phyloP scores from a whole-genome alignment of 53 echinoderm and acorn worm species.

The Actinopyga echinites region DNA sequence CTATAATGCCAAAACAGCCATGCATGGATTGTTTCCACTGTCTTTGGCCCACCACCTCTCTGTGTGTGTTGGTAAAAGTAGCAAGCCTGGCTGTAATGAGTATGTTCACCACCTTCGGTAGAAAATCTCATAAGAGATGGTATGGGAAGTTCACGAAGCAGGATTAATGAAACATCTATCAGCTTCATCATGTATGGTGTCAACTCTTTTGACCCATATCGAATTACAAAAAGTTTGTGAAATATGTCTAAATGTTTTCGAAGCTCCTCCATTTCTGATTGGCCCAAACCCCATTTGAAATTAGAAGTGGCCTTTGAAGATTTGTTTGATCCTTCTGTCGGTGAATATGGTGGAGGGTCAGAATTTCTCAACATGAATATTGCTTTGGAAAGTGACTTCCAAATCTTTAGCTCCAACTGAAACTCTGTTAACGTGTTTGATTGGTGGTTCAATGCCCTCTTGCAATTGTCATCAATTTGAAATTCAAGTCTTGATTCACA shows the following conservation, averaged over 20 bases:
- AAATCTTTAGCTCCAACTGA: neutral
- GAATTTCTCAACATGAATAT: constrained; percentile 4
- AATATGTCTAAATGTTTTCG: neutral
- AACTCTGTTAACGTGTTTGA: neutral
- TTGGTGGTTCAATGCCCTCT: neutral
- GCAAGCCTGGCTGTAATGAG: neutral
- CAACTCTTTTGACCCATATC: neutral
- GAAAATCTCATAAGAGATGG: constrained; percentile 4
- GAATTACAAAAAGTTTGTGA: constrained; percentile 4
- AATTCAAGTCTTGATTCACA: neutral
- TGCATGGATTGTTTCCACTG: neutral
- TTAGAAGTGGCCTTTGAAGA: neutral
- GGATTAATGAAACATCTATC: neutral
- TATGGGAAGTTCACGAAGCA: neutral
- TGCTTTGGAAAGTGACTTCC: neutral
- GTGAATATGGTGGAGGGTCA: neutral
- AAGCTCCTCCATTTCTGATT: neutral
- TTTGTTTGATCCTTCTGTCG: neutral
- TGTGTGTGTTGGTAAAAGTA: constrained; percentile 7
- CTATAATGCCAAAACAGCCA: neutral
- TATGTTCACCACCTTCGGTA: neutral
- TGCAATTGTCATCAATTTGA: neutral
- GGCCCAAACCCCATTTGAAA: neutral
- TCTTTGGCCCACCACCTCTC: constrained; percentile 4
- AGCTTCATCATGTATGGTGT: neutral